These are phyloP conservation scores for Lucilia sericata DNA, from an alignment of 1,140 invertebrate genomes.

Conservation along the genomic window DNA sequence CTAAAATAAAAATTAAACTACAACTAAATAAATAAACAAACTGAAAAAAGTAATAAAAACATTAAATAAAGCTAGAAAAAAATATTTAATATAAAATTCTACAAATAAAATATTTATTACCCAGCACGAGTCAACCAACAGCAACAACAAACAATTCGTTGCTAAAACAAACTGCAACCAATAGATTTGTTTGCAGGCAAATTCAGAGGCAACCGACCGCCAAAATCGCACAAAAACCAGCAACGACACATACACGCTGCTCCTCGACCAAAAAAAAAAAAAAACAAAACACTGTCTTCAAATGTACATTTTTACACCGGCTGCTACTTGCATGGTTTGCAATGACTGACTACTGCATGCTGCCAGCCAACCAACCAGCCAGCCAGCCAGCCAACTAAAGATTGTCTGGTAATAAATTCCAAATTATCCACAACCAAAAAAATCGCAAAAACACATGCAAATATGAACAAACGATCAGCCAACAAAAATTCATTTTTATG, in stretches of 20 bases:
- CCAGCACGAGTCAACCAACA: conserved; percentile 24
- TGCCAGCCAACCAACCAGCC: background rate
- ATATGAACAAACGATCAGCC: background rate
- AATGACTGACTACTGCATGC: background rate
- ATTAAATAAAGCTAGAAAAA: background rate
- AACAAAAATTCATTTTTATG: background rate
- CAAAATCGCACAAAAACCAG: too few relatives aligned
- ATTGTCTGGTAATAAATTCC: conserved; percentile 34
- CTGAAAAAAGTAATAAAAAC: background rate
- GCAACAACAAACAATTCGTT: too few relatives aligned
- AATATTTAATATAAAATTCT: conserved; percentile 9
- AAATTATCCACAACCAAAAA: conserved; percentile 26
- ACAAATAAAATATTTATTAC: conserved; percentile 38
- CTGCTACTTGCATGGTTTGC: conserved; percentile 9
- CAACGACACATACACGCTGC: too few relatives aligned
- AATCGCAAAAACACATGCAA: background rate
- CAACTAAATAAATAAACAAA: too few relatives aligned
- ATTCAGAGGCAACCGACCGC: background rate
- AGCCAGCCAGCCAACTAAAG: background rate
- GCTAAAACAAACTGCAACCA: background rate
- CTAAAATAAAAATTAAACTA: too few relatives aligned
- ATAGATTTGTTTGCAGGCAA: background rate
- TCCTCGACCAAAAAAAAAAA: too few relatives aligned
- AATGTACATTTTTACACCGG: background rate
- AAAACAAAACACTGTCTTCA: too few relatives aligned